Evolutionary conservation across 2,113 vertebrate genomes (phyloP), one percentile per base, ranked within the genome.

Genomic region (Takifugu flavidus): DNA sequence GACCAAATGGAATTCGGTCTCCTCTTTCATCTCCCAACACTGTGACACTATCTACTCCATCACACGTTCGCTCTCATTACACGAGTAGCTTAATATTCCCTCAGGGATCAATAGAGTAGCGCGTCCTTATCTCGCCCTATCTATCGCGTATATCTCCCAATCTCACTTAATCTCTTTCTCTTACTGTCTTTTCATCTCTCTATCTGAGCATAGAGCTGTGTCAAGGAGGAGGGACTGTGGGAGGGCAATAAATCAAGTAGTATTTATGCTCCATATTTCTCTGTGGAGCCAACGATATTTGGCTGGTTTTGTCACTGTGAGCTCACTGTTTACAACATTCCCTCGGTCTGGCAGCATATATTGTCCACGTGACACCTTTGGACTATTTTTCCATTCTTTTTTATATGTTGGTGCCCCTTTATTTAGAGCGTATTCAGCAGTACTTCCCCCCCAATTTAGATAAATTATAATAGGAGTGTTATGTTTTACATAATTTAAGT

Each of bases 151-250:
- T 67, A 74, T 78, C 75, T 74, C 62, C 59, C 70, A 59, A 83
- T 85, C 82, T 65, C 25, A 8, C 65, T 65, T 83, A 72, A 82
- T 84, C 77, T 77, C 69, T 71, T 79, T 82, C 66, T 74, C 60
- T 78, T 74, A 70, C 77, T 83, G 78, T 85, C 78, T 78, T 79
- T 83, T 78, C 74, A 80, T 84, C 70, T 85, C 69, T 82, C 66
- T 57, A 72, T 77, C 56, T 5, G 55, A 67, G 59, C 42, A 20
- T 65, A n/a, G 51, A 77, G 61, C 73, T 53, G 65, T 85, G 69
- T 82, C 74, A 58, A 46, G 53, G 72, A 83, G 80, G 69, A 66
- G 79, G 79, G 69, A 47, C 74, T 65, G 61, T 70, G 72, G 83
- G 67, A 75, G 63, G 67, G 63, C 6, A 0, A 74, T 75, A 65